These are phyloP conservation scores for Galago senegalensis DNA, from an alignment of 2,797 vertebrate species.

Conservation along the genomic window DNA sequence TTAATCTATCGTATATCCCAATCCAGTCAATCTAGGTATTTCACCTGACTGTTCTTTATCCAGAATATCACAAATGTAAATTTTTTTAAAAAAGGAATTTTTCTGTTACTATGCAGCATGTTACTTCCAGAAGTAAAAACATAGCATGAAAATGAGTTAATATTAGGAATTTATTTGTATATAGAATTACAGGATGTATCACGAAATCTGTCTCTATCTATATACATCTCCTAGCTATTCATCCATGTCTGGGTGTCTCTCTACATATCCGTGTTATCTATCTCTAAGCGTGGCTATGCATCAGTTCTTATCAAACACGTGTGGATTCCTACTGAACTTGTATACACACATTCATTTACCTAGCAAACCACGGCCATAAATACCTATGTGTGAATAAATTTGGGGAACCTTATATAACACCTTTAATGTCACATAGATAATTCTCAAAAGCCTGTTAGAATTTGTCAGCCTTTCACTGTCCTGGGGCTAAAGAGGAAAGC, in stretches of 20 bases:
- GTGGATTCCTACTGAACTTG: background rate
- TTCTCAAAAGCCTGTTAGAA: background rate
- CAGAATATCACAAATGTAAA: background rate
- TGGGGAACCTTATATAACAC: rapidly evolving
- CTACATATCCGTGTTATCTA: background rate
- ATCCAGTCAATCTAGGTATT: background rate
- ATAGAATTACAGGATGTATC: background rate
- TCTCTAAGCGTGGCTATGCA: background rate
- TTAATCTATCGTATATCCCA: background rate
- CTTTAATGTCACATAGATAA: background rate
- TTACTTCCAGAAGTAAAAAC: background rate
- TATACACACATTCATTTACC: too few species aligned
- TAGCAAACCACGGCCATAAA: rapidly evolving
- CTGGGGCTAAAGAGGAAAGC: background rate
- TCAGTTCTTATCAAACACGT: rapidly evolving
- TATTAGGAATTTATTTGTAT: background rate
- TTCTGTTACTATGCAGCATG: background rate
- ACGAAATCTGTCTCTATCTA: too few species aligned
- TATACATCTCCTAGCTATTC: background rate
- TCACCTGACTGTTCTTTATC: background rate
- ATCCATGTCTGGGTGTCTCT: background rate
- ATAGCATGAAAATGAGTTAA: background rate
- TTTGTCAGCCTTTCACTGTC: background rate
- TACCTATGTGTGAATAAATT: rapidly evolving
- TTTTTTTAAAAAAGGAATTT: too few species aligned